A percentile compares a stretch with the other conserved stretches of the same genome.
Evolutionary conservation across 2,888 invertebrate species (phyloP).

Genomic region (Caenorhabditis afra): DNA sequence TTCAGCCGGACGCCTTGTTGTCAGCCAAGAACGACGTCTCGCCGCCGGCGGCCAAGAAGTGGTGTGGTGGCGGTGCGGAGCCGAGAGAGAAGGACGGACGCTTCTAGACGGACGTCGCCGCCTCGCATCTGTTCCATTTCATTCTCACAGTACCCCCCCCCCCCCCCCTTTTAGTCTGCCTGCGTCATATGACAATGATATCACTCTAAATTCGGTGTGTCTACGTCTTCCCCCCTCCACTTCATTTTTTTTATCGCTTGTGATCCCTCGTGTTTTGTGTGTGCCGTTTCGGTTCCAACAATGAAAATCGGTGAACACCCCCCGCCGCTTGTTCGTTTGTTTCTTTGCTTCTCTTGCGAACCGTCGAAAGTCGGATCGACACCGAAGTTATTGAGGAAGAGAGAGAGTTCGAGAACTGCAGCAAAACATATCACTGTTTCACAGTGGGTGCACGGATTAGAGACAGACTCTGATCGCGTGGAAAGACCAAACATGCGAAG

Average conservation of each 20-base stretch:
- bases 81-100: constrained; percentile 15
- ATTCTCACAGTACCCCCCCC: too few relatives aligned
- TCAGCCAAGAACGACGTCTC: constrained; percentile 12
- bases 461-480: neutral
- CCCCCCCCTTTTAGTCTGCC: neutral
- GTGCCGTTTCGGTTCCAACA: neutral
- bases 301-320: neutral
- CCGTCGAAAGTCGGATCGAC: too few relatives aligned
- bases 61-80: constrained; percentile 25
- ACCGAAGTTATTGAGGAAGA: too few relatives aligned
- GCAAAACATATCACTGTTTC: too few relatives aligned
- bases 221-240: neutral
- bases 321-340: neutral
- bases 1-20: neutral
- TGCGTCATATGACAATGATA: constrained; percentile 23
- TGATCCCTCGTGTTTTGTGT: constrained; percentile 1
- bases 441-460: too few relatives aligned
- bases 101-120: neutral
- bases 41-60: constrained; percentile 44
- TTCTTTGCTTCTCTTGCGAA: neutral
- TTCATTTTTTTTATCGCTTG: constrained; percentile 6
- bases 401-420: too few relatives aligned
- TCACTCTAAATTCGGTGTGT: neutral
- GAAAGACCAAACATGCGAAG: constrained; percentile 41
- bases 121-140: too few relatives aligned